These are phyloP conservation scores for Perizoma affinitatum DNA, from an alignment of 2,888 invertebrate species.

Conservation along the genomic window DNA sequence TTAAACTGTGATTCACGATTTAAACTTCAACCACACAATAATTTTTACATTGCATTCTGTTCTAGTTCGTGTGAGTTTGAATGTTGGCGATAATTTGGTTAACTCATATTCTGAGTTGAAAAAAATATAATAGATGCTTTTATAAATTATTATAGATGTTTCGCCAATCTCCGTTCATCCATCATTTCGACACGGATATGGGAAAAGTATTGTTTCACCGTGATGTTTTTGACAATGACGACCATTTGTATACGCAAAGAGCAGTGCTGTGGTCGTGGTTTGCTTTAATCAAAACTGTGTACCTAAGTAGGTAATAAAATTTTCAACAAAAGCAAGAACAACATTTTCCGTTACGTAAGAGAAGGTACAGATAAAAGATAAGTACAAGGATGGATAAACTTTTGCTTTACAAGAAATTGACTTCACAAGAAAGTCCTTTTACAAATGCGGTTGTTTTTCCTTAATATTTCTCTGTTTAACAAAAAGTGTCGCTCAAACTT, in stretches of 20 bases:
- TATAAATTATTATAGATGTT: no score
- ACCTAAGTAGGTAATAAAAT: no score
- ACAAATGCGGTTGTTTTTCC: slow-evolving; percentile 27
- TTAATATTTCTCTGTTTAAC: slow-evolving; percentile 25
- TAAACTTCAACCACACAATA: slow-evolving; percentile 8
- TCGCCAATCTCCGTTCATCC: no score
- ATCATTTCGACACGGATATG: no score
- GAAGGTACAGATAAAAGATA: no score
- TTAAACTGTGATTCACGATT: slow-evolving; percentile 12
- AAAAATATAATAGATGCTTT: not conserved
- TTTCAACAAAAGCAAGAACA: no score
- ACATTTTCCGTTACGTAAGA: no score
- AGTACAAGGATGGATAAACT: slow-evolving; percentile 11
- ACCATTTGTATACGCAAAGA: no score
- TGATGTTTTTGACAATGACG: no score
- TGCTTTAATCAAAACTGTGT: no score
- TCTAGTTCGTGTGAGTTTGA: slow-evolving; percentile 10
- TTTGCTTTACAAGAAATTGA: slow-evolving; percentile 15
- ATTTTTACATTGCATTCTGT: slow-evolving; percentile 13
- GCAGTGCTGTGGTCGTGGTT: no score
- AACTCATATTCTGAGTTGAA: not conserved
- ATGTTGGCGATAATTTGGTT: not conserved
- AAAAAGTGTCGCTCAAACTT: slow-evolving; percentile 28
- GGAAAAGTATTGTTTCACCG: no score
- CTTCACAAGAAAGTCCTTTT: slow-evolving; percentile 13